These are phyloP conservation scores for Raja brachyura DNA, from an alignment of 2,113 vertebrate genomes.

Conservation along the genomic window DNA sequence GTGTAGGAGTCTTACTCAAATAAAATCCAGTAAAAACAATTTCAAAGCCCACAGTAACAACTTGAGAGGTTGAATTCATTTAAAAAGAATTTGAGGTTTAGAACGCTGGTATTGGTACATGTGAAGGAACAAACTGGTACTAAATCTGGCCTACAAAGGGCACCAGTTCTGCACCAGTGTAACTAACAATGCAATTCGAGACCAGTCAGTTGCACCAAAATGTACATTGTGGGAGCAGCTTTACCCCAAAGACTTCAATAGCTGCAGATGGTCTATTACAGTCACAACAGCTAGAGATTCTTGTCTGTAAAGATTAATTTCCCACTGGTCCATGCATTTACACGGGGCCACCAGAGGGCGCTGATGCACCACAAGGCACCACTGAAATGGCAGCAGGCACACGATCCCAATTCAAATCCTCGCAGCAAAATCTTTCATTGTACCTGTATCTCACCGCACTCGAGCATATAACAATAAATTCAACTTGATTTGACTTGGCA, in stretches of 20 bases:
- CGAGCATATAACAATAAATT: too few relatives aligned
- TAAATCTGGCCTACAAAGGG: neutral
- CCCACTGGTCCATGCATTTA: neutral
- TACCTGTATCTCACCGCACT: too few relatives aligned
- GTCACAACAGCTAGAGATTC: neutral
- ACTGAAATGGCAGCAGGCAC: neutral
- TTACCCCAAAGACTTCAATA: neutral
- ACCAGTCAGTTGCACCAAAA: neutral
- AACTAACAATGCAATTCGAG: neutral
- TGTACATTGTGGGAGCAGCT: neutral
- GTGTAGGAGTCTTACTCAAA: neutral
- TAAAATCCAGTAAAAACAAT: neutral
- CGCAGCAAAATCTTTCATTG: too few relatives aligned
- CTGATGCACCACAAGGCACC: neutral
- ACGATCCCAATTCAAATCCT: neutral
- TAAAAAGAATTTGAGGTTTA: neutral
- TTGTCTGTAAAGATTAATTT: neutral
- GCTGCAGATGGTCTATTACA: neutral
- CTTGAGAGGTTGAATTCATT: neutral
- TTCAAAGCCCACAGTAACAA: neutral
- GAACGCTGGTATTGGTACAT: neutral
- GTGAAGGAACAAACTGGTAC: neutral
- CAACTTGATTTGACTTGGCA: too few relatives aligned
- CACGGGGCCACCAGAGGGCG: neutral
- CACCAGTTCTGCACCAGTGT: neutral